Base-by-base conservation (phyloP, 2,888 invertebrate species). In the Girardia tigrina region DNA sequence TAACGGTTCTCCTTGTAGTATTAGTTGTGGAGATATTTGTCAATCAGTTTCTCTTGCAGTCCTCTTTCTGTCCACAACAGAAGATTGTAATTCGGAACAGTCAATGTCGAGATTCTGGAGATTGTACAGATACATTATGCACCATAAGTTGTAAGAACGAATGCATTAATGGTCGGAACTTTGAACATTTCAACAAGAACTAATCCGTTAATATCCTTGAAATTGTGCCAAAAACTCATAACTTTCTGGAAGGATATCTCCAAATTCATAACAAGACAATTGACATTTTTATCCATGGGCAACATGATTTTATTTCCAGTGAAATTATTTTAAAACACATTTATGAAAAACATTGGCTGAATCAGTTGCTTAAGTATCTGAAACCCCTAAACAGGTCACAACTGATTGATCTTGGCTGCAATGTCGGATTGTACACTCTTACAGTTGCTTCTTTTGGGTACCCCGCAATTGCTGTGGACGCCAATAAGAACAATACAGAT, bases 351-450 rank as follows among this genome's bases (percentile, higher is more conserved):
- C 2, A 12, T 2, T 28, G 27, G 71, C 23, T 29, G n/a, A 6
- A 28, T 28, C 29, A 27, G n/a, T 28, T 71, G 26, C 2, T 28
- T 4, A 2, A 2, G 27, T 28, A 26, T 29, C 4, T 71, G 27
- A 27, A 71, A 71, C 23, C 16, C n/a, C 4, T 42, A 23, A 20
- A 29, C 2, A 4, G 20, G 20, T 4, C 26, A 8, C 71, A 71
- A 26, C 20, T 73, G 4, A 73, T 73, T 2, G 73, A 73, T 20
- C 16, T 73, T 4, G 73, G 73, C 26, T 36, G 29, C n/a, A 73
- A 73, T 73, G 4, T 73, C 26, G 73, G 73, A 4, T 29, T 73
- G 14, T 42, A 71, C 26, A 73, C 73, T 8, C 20, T 73, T 2
- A 16, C 73, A 2, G 20, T 42, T 16, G 73, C 73, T 20, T 36